phyloP scores from a whole-genome alignment of 2,888 invertebrate species.

The Drosophila engyochracea region DNA sequence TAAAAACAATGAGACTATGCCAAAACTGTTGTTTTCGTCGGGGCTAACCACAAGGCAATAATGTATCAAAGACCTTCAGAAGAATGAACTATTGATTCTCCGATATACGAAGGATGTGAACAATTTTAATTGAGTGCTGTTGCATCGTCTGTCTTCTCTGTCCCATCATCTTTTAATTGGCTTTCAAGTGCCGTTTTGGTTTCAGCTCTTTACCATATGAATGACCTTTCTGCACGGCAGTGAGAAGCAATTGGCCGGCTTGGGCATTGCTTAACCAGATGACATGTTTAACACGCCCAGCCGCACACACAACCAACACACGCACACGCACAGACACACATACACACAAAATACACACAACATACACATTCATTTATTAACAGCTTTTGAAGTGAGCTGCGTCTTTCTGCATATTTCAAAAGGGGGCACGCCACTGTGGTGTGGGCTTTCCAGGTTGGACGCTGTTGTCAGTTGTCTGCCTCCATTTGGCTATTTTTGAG shows the following conservation, averaged over 20 bases:
- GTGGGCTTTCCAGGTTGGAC: slow-evolving; percentile 10
- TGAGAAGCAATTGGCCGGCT: slow-evolving; percentile 44
- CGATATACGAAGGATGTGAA: background rate
- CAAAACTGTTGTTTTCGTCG: background rate
- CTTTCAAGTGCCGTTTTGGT: slow-evolving; percentile 36
- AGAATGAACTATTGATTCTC: background rate
- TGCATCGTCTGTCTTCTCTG: background rate
- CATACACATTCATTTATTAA: background rate
- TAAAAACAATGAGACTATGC: background rate
- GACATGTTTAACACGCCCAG: slow-evolving; percentile 40
- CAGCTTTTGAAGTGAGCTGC: slow-evolving; percentile 24
- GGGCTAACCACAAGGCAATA: background rate
- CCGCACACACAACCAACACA: slow-evolving; percentile 22
- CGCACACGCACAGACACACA: slow-evolving; percentile 11
- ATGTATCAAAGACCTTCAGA: background rate
- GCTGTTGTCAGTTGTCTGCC: slow-evolving; percentile 51
- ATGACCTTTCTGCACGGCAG: slow-evolving; percentile 30
- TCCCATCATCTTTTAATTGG: slow-evolving; percentile 29
- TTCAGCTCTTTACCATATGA: slow-evolving; percentile 48
- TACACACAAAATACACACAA: background rate
- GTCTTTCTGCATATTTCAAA: slow-evolving; percentile 48
- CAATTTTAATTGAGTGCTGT: background rate
- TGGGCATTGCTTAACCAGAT: slow-evolving; percentile 39
- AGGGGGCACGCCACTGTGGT: slow-evolving; percentile 9
- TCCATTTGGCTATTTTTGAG: slow-evolving; percentile 72